Evolutionary conservation across 2,888 invertebrate genomes (phyloP).

Genomic region (Noctua pronuba): DNA sequence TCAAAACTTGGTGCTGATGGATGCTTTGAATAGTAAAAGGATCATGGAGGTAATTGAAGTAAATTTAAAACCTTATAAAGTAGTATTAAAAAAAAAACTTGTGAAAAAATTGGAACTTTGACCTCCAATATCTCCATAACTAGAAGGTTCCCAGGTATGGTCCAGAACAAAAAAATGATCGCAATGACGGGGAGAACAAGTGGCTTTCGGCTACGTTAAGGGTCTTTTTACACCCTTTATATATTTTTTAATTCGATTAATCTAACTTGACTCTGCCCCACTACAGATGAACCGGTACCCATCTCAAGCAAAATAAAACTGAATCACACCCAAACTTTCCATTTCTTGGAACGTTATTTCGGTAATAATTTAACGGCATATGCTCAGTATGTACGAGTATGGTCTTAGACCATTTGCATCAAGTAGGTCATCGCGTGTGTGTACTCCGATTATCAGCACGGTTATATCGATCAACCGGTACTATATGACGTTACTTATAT

Average conservation of each 20-base stretch:
- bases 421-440: constrained; percentile 61
- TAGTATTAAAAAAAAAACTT: no score
- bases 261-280: background rate
- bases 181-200: no score
- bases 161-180: no score
- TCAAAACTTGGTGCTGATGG: no score
- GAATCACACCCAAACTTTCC: constrained; percentile 43
- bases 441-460: constrained; percentile 51
- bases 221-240: no score
- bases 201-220: no score
- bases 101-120: no score
- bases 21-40: no score
- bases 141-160: no score
- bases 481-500: constrained; percentile 47
- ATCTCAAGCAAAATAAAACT: constrained; percentile 29
- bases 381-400: constrained; percentile 52
- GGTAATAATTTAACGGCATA: constrained; percentile 69
- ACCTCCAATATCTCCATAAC: no score
- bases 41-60: no score
- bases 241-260: background rate
- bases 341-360: constrained; percentile 64
- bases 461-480: constrained; percentile 63
- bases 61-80: no score
- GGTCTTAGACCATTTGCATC: constrained; percentile 47
- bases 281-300: background rate